Evolutionary conservation across 2,888 invertebrate species (phyloP).

Genomic region (Bombylius discolor): DNA sequence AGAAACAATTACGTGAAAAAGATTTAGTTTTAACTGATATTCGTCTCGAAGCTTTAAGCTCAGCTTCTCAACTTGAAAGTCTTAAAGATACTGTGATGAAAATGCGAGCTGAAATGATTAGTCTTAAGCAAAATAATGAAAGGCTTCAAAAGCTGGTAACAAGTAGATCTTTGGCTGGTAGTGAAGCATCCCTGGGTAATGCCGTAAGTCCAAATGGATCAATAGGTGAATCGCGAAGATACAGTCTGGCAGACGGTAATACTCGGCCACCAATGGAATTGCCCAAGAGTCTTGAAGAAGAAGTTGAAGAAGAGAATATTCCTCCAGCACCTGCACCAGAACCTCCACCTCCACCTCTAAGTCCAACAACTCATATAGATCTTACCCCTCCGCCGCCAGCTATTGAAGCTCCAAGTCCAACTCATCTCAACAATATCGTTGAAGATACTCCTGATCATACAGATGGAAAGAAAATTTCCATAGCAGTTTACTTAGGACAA

Average conservation of each 20-base stretch:
- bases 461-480: constrained; percentile 76
- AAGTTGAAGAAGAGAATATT: constrained; percentile 34
- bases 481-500: constrained; percentile 76
- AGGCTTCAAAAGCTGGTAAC: constrained; percentile 78
- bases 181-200: constrained; percentile 45
- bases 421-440: constrained; percentile 35
- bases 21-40: constrained; percentile 94
- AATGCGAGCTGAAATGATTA: constrained; percentile 91
- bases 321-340: constrained; percentile 33
- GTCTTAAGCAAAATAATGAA: constrained; percentile 92
- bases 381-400: constrained; percentile 36
- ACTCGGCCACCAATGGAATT: constrained; percentile 35
- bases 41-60: constrained; percentile 87
- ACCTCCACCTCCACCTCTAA: constrained; percentile 32
- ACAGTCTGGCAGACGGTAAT: constrained; percentile 45
- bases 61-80: constrained; percentile 93
- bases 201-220: constrained; percentile 36
- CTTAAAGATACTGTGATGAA: constrained; percentile 92
- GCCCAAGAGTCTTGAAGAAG: constrained; percentile 32
- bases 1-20: constrained; percentile 87
- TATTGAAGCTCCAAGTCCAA: constrained; percentile 28
- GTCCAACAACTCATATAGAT: constrained; percentile 34
- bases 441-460: constrained; percentile 54
- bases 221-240: constrained; percentile 43
- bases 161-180: constrained; percentile 48